Conservation (phyloP, 2,113 vertebrate species). For the Aviceda subcristata region DNA sequence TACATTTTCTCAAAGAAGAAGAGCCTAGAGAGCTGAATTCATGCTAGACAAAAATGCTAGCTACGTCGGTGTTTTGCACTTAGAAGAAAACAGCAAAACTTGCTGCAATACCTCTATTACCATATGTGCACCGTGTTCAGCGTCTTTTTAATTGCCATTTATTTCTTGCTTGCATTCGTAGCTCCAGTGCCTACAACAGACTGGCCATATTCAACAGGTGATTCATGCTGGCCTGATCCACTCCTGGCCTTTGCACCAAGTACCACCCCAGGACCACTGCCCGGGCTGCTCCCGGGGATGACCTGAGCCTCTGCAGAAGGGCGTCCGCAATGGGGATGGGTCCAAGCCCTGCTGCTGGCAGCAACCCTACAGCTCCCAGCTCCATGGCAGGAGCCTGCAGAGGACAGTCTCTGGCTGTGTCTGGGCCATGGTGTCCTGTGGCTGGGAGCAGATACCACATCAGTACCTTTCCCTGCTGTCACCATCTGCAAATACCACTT, state of each 20-base stretch:
- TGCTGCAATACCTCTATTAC: neutral
- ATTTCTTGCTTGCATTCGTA: neutral
- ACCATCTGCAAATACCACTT: neutral
- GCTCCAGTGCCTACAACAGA: neutral
- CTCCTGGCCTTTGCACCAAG: neutral
- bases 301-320: neutral
- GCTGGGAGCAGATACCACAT: neutral
- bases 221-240: neutral
- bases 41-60: neutral
- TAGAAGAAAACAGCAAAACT: neutral
- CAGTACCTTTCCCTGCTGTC: neutral
- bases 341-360: neutral
- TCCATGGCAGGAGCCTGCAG: neutral
- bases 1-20: neutral
- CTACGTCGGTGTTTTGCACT: neutral
- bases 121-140: accelerated
- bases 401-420: accelerated
- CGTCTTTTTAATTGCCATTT: neutral
- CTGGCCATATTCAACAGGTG: neutral
- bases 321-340: accelerated
- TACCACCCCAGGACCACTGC: neutral
- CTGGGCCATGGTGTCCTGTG: neutral
- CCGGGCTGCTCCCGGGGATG: neutral
- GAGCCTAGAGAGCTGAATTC: neutral
- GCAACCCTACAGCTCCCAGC: accelerated